phyloP scores from a whole-genome alignment of 2,797 vertebrate genomes.

The Gymnothorax javanicus region DNA sequence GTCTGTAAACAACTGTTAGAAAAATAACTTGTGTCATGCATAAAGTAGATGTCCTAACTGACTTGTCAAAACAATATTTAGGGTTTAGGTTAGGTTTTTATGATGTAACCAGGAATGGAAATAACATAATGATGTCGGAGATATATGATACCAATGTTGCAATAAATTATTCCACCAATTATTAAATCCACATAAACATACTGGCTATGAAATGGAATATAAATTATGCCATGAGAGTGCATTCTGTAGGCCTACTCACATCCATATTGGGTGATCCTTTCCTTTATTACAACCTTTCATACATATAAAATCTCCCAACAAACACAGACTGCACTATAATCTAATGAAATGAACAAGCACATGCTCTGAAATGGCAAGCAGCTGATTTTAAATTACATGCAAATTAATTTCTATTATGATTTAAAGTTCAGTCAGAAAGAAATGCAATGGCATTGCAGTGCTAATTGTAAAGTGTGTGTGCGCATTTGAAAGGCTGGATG shows the following conservation, averaged over 20 bases:
- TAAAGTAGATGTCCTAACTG: no score
- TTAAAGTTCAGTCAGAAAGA: not conserved
- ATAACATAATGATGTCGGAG: not conserved
- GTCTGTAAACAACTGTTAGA: no score
- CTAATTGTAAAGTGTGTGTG: conserved; percentile 8
- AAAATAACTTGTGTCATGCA: no score
- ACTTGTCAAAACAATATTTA: no score
- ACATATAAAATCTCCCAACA: no score
- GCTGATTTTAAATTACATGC: not conserved
- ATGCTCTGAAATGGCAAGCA: not conserved
- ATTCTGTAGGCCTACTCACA: not conserved
- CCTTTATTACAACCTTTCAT: not conserved
- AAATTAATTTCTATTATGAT: not conserved
- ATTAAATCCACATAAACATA: no score
- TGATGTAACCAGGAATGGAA: not conserved
- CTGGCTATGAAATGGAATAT: no score
- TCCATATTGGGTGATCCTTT: not conserved
- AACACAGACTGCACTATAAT: not conserved
- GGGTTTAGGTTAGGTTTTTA: not conserved
- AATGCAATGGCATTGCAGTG: not conserved
- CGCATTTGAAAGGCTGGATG: not conserved
- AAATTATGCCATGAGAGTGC: no score
- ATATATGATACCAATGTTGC: no score
- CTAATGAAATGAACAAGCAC: not conserved
- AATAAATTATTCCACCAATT: no score